Conservation (phyloP, 2,888 invertebrate species). For the Drosophila fulvimacula region DNA sequence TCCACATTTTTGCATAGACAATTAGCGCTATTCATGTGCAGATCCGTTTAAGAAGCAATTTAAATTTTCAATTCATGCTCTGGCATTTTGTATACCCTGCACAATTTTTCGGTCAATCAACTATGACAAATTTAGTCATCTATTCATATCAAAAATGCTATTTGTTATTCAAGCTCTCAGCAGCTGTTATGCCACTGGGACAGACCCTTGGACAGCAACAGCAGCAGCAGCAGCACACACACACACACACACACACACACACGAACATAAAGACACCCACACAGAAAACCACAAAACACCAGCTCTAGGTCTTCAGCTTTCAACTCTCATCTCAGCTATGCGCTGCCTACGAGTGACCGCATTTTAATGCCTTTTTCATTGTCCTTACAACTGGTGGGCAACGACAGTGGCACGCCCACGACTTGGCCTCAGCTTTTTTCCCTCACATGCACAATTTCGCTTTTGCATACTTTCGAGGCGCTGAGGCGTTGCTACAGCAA, state of each 20-base stretch:
- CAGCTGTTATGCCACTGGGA: conserved; percentile 33
- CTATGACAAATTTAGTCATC: conserved; percentile 60
- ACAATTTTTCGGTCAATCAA: conserved; percentile 66
- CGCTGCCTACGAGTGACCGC: conserved; percentile 58
- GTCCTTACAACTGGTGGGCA: conserved; percentile 56
- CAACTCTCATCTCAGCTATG: conserved; percentile 3
- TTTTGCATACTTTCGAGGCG: conserved; percentile 57
- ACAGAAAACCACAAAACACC: conserved; percentile 28
- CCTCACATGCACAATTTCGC: conserved; percentile 53
- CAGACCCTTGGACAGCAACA: conserved; percentile 9
- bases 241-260: conserved; percentile 26
- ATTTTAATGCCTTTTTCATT: conserved; percentile 80
- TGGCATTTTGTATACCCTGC: conserved; percentile 21
- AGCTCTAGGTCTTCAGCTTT: conserved; percentile 1
- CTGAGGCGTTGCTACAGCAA: conserved; percentile 50
- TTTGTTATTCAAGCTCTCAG: conserved; percentile 54
- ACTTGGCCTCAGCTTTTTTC: conserved; percentile 10
- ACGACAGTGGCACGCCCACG: conserved; percentile 7
- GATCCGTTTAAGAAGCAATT: conserved; percentile 13
- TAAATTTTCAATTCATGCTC: conserved; percentile 13
- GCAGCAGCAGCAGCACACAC: background rate
- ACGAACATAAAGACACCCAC: conserved; percentile 41
- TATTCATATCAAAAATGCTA: conserved; percentile 55
- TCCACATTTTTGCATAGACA: conserved; percentile 6
- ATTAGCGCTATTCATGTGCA: conserved; percentile 41